phyloP scores from a whole-genome alignment of 2,888 invertebrate genomes.

The Hecatera dysodea region DNA sequence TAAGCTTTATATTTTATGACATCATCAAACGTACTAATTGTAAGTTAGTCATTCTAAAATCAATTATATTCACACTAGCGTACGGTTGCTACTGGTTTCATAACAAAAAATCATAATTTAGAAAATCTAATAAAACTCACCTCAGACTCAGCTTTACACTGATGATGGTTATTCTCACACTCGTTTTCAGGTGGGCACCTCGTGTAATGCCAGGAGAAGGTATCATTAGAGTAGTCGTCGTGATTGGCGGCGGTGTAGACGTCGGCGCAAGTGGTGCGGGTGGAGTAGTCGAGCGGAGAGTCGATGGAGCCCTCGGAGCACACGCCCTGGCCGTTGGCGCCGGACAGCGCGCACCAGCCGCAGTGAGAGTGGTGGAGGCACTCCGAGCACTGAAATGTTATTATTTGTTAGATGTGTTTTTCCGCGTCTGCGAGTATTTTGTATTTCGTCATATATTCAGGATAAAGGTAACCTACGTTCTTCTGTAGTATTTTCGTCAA shows the following conservation, averaged over 20 bases:
- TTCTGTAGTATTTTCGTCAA: too few species aligned
- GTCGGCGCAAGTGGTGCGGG: constrained; percentile 90
- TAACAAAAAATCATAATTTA: neutral
- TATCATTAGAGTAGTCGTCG: constrained; percentile 85
- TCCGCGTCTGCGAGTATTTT: too few species aligned
- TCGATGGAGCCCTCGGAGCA: constrained; percentile 97
- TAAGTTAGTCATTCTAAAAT: neutral
- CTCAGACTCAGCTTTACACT: constrained; percentile 96
- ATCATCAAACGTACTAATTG: too few species aligned
- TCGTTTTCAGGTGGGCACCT: constrained; percentile 98
- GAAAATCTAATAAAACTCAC: constrained; percentile 64
- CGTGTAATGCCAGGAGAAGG: constrained; percentile 96
- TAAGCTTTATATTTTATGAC: neutral
- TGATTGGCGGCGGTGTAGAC: constrained; percentile 84
- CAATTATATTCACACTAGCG: neutral
- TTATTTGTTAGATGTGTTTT: too few species aligned
- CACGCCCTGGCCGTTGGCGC: constrained; percentile 94
- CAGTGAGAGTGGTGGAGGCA: constrained; percentile 97
- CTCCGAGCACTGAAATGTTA: constrained; percentile 93
- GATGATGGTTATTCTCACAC: constrained; percentile 97
- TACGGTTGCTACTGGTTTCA: neutral
- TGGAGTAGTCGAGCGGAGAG: constrained; percentile 92
- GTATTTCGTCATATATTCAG: too few species aligned
- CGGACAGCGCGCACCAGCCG: constrained; percentile 97
- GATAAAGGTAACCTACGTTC: too few species aligned